These are phyloP conservation scores for Diorhabda carinulata DNA, from an alignment of 1,140 invertebrate genomes.

Conservation along the genomic window DNA sequence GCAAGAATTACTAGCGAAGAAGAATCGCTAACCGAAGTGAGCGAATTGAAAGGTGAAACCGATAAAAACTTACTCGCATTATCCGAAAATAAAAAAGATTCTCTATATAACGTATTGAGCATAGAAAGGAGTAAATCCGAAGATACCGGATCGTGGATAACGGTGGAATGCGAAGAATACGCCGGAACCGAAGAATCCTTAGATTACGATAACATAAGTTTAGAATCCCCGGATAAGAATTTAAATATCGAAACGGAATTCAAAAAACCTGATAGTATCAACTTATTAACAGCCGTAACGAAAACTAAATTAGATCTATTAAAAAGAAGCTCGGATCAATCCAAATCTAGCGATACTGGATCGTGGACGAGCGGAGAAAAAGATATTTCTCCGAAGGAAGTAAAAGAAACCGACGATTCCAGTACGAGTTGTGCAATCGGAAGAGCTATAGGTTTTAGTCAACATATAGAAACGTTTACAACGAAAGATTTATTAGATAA, in stretches of 20 bases:
- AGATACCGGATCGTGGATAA: conserved; percentile 60
- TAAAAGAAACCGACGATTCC: conserved; percentile 69
- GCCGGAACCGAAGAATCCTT: conserved; percentile 53
- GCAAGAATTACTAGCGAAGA: conserved; percentile 58
- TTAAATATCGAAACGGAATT: conserved; percentile 45
- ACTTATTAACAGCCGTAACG: conserved; percentile 49
- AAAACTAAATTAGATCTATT: conserved; percentile 49
- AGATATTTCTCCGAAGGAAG: conserved; percentile 49
- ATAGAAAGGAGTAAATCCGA: conserved; percentile 55
- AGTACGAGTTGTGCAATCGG: conserved; percentile 76
- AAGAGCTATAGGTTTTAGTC: conserved; percentile 68
- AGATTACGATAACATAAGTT: conserved; percentile 44
- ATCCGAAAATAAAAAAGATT: conserved; percentile 45
- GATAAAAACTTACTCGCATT: conserved; percentile 39
- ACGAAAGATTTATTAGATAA: conserved; percentile 42
- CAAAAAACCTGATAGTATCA: conserved; percentile 37
- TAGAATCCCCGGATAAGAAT: conserved; percentile 45
- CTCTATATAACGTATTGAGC: conserved; percentile 47
- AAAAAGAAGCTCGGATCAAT: conserved; percentile 60
- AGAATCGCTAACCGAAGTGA: conserved; percentile 61
- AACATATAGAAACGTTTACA: conserved; percentile 60
- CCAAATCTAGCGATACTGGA: conserved; percentile 61
- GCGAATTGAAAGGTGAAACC: conserved; percentile 52
- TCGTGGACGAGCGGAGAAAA: conserved; percentile 53
- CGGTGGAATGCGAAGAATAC: conserved; percentile 60